Percentiles rank a stretch among this genome's conserved stretches.
Conservation (phyloP, 2,113 vertebrate species). For the Gallinago paraguaiae region DNA sequence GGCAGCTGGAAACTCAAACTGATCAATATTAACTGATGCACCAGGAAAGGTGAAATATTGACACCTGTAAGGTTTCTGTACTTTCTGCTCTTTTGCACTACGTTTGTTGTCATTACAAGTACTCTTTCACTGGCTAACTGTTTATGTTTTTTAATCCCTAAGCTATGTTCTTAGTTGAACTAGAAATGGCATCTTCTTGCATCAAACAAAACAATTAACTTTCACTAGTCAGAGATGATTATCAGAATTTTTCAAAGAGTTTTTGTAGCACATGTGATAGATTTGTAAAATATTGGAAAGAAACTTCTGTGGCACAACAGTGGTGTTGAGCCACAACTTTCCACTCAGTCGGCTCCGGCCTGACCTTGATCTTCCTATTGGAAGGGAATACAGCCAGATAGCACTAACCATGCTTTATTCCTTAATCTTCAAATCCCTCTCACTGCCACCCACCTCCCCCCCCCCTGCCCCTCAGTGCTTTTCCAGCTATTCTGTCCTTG, state of each 20-base stretch:
- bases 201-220: background rate
- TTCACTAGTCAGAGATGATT: background rate
- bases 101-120: background rate
- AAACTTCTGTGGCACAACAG: background rate
- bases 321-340: background rate
- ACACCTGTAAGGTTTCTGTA: background rate
- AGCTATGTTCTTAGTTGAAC: background rate
- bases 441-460: no score
- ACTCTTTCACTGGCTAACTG: background rate
- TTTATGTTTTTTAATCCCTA: background rate
- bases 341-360: background rate
- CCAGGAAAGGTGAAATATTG: background rate
- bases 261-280: background rate
- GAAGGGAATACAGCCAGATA: background rate
- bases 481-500: background rate
- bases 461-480: background rate
- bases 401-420: background rate
- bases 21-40: background rate
- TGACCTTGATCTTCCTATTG: background rate
- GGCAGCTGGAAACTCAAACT: background rate
- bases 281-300: background rate
- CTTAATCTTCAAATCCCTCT: background rate
- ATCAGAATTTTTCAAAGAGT: background rate
- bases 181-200: background rate
- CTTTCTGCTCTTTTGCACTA: background rate